These are phyloP conservation scores for Nyctibius bracteatus DNA, from an alignment of 2,113 vertebrate genomes.

Conservation along the genomic window DNA sequence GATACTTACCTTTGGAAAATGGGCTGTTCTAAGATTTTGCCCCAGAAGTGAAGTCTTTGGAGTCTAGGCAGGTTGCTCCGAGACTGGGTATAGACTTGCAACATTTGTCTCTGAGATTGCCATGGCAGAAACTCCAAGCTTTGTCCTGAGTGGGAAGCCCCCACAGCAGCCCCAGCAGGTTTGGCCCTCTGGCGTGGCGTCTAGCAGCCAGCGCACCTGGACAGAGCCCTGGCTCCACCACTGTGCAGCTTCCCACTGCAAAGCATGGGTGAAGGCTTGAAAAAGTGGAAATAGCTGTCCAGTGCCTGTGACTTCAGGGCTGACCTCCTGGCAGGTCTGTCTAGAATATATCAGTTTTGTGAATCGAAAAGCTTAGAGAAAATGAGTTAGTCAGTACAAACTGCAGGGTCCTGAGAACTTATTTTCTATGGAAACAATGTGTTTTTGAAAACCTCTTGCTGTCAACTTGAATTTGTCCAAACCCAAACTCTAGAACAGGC, in stretches of 20 bases:
- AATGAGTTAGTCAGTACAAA: neutral
- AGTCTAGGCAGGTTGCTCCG: neutral
- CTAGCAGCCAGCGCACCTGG: accelerated
- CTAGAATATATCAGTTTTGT: neutral
- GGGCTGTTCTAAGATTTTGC: neutral
- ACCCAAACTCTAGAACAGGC: neutral
- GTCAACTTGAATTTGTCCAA: neutral
- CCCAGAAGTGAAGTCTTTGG: neutral
- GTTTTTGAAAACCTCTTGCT: neutral
- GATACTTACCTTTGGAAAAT: neutral
- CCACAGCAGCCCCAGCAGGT: neutral
- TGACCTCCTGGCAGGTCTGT: neutral
- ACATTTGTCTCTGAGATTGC: neutral
- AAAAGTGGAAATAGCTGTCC: neutral
- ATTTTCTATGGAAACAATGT: neutral
- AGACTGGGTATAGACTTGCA: neutral
- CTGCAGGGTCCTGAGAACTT: neutral
- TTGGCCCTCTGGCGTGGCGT: accelerated
- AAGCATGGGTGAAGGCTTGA: neutral
- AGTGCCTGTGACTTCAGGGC: neutral
- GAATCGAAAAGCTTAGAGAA: neutral
- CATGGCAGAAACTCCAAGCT: neutral
- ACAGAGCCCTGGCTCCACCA: neutral
- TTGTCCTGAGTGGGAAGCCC: neutral
- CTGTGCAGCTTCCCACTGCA: neutral